Evolutionary conservation across 2,888 invertebrate species (phyloP), one percentile per base, ranked within the genome.

Genomic region (Ganaspis brasiliensis): DNA sequence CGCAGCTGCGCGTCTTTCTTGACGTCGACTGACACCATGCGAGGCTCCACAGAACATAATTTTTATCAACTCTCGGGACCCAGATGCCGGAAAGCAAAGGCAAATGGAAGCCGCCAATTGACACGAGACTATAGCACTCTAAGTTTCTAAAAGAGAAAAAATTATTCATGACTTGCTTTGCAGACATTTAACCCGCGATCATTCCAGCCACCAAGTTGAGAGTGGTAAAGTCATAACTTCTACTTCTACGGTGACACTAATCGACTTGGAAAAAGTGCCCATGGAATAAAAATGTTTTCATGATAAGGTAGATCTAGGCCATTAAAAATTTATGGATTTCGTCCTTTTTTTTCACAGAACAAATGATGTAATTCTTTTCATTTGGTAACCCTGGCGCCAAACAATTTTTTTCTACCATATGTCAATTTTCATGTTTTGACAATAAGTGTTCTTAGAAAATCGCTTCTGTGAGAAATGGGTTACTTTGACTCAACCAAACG

Each of bases 101-200:
- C 82, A 88, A 89, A 89, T 89, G 88, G 89, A 88, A 86, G 83
- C 83, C 83, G 85, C 82, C 89, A 88, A 89, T 89, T 88, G 88
- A 89, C 88, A 87, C 87, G 83, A 81, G 83, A 81, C 81, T 76
- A n/a, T n/a, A 74, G 76, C 79, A 79, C 81, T 79, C 79, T 35
- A 77, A 45, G 45, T 24, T 40, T 45, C 24, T 45, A 24, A 45
- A 24, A 67, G 67, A 45, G 40, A 63, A 61, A 45, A 67, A 67
- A 67, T 45, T 67, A 67, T 67, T 67, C 45, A 67, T 67, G 67
- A 67, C 45, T 67, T 19, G 40, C 24, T 67, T 40, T 45, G 12
- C 24, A n/a, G 26, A 26, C 45, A 67, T 67, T 67, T 67, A 45
- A 67, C n/a, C 45, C 67, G 14, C 24, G 67, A 67, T 67, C 37